Conservation (phyloP, 1,140 invertebrate species). For the Frieseomelitta varia region DNA sequence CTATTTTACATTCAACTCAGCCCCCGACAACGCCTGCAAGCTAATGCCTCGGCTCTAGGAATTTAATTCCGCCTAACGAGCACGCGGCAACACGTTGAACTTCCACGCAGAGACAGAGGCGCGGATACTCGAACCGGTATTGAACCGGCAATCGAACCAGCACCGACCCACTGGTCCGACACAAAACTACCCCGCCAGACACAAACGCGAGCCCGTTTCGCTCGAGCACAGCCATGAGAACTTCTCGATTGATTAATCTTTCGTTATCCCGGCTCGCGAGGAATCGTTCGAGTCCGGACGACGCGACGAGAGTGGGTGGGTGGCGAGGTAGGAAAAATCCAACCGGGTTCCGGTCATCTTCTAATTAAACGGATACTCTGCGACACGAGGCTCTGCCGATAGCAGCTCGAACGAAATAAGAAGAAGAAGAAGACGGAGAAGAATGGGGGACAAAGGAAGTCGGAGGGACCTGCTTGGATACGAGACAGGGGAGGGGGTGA, state of each 20-base stretch:
- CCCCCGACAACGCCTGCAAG: no score
- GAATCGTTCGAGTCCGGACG: background rate
- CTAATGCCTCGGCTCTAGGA: background rate
- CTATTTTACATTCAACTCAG: no score
- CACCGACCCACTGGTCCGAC: background rate
- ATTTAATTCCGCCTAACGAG: conserved; percentile 31
- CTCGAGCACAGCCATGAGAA: no score
- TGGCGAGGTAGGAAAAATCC: background rate
- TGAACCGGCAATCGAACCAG: background rate
- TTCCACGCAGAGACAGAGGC: background rate
- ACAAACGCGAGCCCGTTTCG: background rate
- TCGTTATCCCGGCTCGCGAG: conserved; percentile 16
- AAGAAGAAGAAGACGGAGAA: background rate
- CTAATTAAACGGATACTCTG: conserved; percentile 38
- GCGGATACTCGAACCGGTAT: background rate
- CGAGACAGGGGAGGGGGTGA: background rate
- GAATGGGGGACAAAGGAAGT: background rate
- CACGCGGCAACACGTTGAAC: conserved; percentile 12
- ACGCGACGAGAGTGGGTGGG: background rate
- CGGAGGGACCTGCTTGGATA: background rate
- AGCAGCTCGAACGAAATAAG: conserved; percentile 25
- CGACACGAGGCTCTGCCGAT: conserved; percentile 13
- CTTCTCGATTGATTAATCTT: conserved; percentile 7
- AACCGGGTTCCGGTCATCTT: conserved; percentile 10
- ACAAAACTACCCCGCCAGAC: conserved; percentile 8